Base-by-base conservation (phyloP, 2,113 vertebrate genomes). In the Xenopus borealis region DNA sequence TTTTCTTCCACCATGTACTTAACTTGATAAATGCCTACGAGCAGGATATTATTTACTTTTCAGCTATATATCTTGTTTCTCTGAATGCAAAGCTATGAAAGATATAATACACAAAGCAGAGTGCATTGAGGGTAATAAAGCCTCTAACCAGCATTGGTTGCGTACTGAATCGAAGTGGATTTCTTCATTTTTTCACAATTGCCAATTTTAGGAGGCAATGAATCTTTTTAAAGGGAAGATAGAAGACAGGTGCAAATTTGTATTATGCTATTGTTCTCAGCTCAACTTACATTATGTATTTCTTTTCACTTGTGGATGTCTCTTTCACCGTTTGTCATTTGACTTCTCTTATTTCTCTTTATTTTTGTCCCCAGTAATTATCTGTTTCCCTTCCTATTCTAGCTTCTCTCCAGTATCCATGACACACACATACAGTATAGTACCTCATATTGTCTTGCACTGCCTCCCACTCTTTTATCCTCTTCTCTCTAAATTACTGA, bases 171-270 rank as follows among this genome's bases (percentile, higher is more conserved):
- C 46, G 67, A 12, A 52, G 20, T 19, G 10, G 74, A 59, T 67
- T 55, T 53, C 69, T 71, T 66, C 40, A 72, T 80, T 30, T 52
- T 3, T 79, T 78, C 82, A 18, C 0, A 27, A 78, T 59, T 57
- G 64, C 75, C 80, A 79, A 76, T 0, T 81, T 67, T 10, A 0
- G 46, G 72, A 79, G 66, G 72, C 2, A 6, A 40, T 40, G 33
- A 40, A 40, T 40, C 33, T 4, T 40, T 2, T 40, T 73, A 81
- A 82, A 72, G 82, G 78, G 67, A 66, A 82, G 63, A 70, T 71
- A 66, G n/a, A 72, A 3, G 12, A 71, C 55, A 50, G 12, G 75
- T 57, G 13, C 73, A 71, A 83, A 81, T 69, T 79, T 17, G 71
- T 47, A n/a, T n/a, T 18, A 75, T 80, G 52, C 72, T 44, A 23